phyloP scores from a whole-genome alignment of 2,113 vertebrate species.

The Gobius niger region DNA sequence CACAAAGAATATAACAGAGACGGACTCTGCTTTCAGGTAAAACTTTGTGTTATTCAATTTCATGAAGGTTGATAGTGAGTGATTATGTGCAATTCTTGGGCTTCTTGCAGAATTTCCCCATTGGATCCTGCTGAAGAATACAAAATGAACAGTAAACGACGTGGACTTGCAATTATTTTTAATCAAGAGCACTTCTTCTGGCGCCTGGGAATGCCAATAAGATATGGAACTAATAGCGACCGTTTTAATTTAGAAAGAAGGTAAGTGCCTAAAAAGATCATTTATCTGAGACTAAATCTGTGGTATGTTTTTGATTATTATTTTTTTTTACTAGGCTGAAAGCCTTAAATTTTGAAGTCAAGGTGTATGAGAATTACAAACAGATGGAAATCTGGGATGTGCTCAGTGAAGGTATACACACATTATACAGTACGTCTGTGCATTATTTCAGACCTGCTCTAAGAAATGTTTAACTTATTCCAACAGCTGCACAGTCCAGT shows the following conservation, averaged over 20 bases:
- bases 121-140: conserved; percentile 84
- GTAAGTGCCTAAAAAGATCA: conserved; percentile 56
- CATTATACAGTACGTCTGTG: background rate
- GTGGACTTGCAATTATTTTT: conserved; percentile 91
- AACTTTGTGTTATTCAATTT: background rate
- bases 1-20: conserved; percentile 74
- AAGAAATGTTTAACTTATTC: background rate
- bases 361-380: conserved; percentile 76
- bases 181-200: conserved; percentile 92
- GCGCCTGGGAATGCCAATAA: conserved; percentile 70
- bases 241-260: conserved; percentile 78
- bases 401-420: conserved; percentile 80
- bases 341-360: conserved; percentile 87
- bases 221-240: conserved; percentile 84
- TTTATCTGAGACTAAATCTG: background rate
- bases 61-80: background rate
- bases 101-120: conserved; percentile 33
- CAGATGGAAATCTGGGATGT: conserved; percentile 70
- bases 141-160: conserved; percentile 83
- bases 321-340: conserved; percentile 66
- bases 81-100: background rate
- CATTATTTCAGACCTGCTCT: too few species aligned
- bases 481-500: conserved; percentile 77
- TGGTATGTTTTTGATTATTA: background rate
- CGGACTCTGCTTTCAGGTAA: conserved; percentile 79